Conservation (phyloP, 2,113 vertebrate species). For the Onychostoma macrolepis region DNA sequence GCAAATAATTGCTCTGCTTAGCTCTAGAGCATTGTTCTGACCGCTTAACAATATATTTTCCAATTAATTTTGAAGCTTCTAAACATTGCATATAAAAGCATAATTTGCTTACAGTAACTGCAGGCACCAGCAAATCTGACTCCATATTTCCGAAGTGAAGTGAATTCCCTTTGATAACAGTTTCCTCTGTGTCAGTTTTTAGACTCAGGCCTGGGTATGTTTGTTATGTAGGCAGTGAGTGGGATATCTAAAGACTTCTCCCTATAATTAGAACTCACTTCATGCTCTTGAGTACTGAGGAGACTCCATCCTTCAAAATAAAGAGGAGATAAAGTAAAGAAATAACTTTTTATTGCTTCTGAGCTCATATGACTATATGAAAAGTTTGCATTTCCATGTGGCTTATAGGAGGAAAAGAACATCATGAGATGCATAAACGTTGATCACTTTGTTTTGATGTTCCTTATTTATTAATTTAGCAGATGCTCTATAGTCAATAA, state of each 20-base stretch:
- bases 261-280: conserved; percentile 69
- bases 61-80: neutral
- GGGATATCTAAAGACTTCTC: conserved; percentile 61
- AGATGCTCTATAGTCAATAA: neutral
- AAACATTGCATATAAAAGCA: neutral
- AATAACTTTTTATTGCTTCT: conserved; percentile 52
- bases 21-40: neutral
- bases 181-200: conserved; percentile 38
- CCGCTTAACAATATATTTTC: neutral
- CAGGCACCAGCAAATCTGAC: neutral
- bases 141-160: neutral
- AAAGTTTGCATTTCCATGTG: conserved; percentile 40
- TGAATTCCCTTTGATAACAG: conserved; percentile 33
- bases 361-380: conserved; percentile 56
- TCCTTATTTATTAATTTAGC: conserved; percentile 1
- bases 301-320: conserved; percentile 39
- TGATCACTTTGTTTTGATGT: conserved; percentile 59
- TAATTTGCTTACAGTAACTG: neutral
- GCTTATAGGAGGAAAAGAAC: conserved; percentile 53
- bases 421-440: conserved; percentile 47
- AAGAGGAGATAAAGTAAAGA: conserved; percentile 29
- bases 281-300: neutral
- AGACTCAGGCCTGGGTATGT: conserved; percentile 55
- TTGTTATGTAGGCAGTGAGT: conserved; percentile 58
- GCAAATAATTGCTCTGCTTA: neutral